These are phyloP conservation scores for Melinopterus prodromus DNA, from an alignment of 2,888 invertebrate species.

Conservation along the genomic window DNA sequence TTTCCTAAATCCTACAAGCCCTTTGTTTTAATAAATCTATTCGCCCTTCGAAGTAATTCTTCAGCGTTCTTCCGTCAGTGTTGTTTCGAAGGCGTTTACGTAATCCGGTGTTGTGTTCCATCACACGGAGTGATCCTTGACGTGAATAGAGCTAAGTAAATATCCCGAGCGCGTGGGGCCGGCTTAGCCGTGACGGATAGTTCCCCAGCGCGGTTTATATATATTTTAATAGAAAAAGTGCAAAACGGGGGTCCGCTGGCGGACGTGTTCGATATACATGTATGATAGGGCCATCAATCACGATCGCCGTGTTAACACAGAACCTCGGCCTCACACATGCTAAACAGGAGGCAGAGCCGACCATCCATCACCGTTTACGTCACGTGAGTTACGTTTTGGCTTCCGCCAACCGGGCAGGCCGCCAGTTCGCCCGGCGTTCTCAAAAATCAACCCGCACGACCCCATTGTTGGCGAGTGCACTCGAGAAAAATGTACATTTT, in stretches of 20 bases:
- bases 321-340: slow-evolving; percentile 42
- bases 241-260: background rate
- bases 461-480: slow-evolving; percentile 21
- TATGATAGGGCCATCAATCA: slow-evolving; percentile 41
- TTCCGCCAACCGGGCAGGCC: slow-evolving; percentile 17
- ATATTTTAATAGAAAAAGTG: slow-evolving; percentile 21
- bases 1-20: no score
- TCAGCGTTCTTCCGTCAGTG: background rate
- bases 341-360: slow-evolving; percentile 39
- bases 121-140: slow-evolving; percentile 16
- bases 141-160: slow-evolving; percentile 12
- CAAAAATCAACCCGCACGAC: slow-evolving; percentile 7
- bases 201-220: slow-evolving; percentile 5
- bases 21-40: no score
- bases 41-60: no score
- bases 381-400: slow-evolving; percentile 35
- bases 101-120: background rate
- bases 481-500: slow-evolving; percentile 20
- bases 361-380: slow-evolving; percentile 41
- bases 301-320: slow-evolving; percentile 42
- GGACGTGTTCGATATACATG: slow-evolving; percentile 25
- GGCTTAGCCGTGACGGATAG: slow-evolving; percentile 16
- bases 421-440: slow-evolving; percentile 23
- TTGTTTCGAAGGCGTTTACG: background rate
- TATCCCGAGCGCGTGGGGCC: background rate